Conservation (phyloP, 2,888 invertebrate species). For the Conomelus anceps region DNA sequence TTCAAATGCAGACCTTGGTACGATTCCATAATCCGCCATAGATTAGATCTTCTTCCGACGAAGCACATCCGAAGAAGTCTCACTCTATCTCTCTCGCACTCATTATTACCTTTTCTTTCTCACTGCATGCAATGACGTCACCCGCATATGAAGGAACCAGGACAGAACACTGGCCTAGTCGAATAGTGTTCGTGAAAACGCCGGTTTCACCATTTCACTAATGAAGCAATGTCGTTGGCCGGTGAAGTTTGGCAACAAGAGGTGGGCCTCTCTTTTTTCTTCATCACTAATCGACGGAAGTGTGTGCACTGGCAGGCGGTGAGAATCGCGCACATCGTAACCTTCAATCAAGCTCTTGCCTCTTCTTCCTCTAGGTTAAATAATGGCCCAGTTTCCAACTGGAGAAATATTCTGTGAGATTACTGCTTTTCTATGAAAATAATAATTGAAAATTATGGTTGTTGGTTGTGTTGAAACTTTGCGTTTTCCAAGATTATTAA, state of each 20-base stretch:
- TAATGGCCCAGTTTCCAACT: not conserved
- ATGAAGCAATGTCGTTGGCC: not conserved
- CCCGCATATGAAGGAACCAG: not conserved
- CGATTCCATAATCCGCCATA: not conserved
- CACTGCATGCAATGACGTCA: not conserved
- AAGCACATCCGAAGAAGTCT: not conserved
- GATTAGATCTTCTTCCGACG: not conserved
- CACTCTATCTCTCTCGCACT: not conserved
- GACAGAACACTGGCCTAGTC: not conserved
- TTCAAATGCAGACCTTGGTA: not conserved
- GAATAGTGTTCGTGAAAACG: not conserved
- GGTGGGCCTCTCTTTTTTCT: not conserved
- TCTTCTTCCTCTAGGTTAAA: not conserved
- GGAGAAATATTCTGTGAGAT: not conserved
- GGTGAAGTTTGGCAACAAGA: not conserved
- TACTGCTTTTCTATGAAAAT: not conserved
- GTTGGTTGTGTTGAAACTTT: no score
- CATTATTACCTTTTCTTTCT: not conserved
- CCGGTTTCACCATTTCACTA: not conserved
- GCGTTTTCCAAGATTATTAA: no score
- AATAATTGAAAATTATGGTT: no score
- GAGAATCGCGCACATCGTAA: not conserved
- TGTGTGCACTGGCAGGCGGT: not conserved
- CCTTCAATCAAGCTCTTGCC: not conserved
- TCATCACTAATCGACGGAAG: not conserved